phyloP scores from a whole-genome alignment of 2,797 vertebrate genomes.

The Pipistrellus pipistrellus region DNA sequence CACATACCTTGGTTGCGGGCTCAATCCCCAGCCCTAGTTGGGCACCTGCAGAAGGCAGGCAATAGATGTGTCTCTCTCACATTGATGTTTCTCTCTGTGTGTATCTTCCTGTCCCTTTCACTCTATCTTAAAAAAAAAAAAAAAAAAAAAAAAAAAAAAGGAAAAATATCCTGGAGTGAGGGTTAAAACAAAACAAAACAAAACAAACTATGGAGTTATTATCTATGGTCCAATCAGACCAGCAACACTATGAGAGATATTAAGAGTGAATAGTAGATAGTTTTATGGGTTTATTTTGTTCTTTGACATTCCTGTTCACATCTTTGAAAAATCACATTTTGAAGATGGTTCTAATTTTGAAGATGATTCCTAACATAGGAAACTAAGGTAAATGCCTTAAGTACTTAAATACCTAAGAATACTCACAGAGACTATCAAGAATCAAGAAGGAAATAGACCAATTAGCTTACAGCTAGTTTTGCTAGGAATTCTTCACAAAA shows the following conservation, averaged over 20 bases:
- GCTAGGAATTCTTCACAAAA: background rate
- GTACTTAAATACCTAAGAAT: background rate
- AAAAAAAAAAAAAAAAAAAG: too few relatives aligned
- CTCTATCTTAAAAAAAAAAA: too few relatives aligned
- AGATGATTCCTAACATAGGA: background rate
- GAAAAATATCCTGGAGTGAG: too few relatives aligned
- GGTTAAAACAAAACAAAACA: too few relatives aligned
- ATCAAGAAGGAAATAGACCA: background rate
- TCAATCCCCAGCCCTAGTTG: too few relatives aligned
- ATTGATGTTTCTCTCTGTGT: too few relatives aligned
- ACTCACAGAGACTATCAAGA: background rate
- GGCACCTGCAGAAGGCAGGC: too few relatives aligned
- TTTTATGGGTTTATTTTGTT: background rate
- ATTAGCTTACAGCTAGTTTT: background rate
- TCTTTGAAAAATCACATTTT: background rate
- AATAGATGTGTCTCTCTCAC: too few relatives aligned
- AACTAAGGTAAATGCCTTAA: background rate
- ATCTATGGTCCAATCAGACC: background rate
- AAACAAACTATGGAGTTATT: conserved; percentile 5
- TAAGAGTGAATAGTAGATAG: background rate
- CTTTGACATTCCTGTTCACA: background rate
- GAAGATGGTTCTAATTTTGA: conserved; percentile 22
- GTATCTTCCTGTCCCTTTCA: too few relatives aligned
- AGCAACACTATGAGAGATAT: background rate
- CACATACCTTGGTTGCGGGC: too few relatives aligned